phyloP scores from a whole-genome alignment of 2,113 vertebrate genomes.

The Leucopsar rothschildi region DNA sequence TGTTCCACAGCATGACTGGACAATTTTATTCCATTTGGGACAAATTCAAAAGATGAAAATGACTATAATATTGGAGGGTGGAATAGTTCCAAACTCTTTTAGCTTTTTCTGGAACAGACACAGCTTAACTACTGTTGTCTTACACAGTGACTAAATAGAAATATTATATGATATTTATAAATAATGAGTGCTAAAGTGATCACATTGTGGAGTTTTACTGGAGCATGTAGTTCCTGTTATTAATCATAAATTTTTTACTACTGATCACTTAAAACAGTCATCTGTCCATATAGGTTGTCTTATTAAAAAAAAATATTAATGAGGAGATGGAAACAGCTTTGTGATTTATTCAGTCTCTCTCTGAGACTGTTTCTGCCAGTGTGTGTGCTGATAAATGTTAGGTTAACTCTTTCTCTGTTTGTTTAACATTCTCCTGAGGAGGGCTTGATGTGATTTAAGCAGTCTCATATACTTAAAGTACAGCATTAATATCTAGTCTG shows the following conservation, averaged over 20 bases:
- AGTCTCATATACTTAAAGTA: not conserved
- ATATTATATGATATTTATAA: constrained; percentile 41
- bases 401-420: constrained; percentile 29
- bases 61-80: constrained; percentile 17
- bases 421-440: not conserved
- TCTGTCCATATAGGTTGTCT: not conserved
- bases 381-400: constrained; percentile 33
- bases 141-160: constrained; percentile 1
- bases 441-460: not conserved
- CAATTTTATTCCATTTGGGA: constrained; percentile 9
- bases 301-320: not conserved
- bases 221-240: not conserved
- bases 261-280: not conserved
- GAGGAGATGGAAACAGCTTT: not conserved
- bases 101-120: constrained; percentile 20
- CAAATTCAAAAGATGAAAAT: not conserved
- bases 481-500: not conserved
- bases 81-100: constrained; percentile 41
- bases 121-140: not conserved
- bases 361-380: not conserved
- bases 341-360: constrained; percentile 34
- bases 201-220: not conserved
- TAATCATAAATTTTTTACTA: constrained; percentile 3
- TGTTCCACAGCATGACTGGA: not conserved
- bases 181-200: not conserved